phyloP scores from a whole-genome alignment of 2,113 vertebrate genomes.

The Brienomyrus longianalis region DNA sequence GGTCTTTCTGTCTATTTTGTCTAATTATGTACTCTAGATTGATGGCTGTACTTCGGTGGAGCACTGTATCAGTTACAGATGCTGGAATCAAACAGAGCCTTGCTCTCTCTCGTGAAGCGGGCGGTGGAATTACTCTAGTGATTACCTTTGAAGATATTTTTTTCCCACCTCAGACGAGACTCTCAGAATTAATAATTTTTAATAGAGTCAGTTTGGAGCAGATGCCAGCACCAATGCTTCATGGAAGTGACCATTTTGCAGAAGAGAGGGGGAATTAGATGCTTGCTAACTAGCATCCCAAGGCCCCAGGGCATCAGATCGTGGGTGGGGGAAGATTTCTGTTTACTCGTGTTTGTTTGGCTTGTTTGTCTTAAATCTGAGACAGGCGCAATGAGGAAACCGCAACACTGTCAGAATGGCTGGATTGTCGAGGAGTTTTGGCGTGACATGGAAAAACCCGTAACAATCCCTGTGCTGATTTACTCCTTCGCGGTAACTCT shows the following conservation, averaged over 20 bases:
- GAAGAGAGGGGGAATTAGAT: not conserved
- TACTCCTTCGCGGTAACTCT: not conserved
- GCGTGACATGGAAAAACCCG: not conserved
- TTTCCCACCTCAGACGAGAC: not conserved
- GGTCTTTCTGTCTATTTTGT: not conserved
- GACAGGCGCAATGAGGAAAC: not conserved
- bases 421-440: not conserved
- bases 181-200: not conserved
- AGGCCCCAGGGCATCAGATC: not conserved
- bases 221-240: not conserved
- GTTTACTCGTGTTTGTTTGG: not conserved
- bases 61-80: not conserved
- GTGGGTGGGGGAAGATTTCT: not conserved
- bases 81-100: not conserved
- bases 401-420: not conserved
- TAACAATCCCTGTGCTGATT: not conserved
- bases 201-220: not conserved
- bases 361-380: slow-evolving; percentile 9
- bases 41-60: not conserved
- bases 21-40: not conserved
- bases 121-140: not conserved
- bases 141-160: not conserved
- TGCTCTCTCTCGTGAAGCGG: not conserved
- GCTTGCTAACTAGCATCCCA: not conserved
- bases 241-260: not conserved